phyloP scores from a whole-genome alignment of 2,113 vertebrate species.

The Isichthys henryi region DNA sequence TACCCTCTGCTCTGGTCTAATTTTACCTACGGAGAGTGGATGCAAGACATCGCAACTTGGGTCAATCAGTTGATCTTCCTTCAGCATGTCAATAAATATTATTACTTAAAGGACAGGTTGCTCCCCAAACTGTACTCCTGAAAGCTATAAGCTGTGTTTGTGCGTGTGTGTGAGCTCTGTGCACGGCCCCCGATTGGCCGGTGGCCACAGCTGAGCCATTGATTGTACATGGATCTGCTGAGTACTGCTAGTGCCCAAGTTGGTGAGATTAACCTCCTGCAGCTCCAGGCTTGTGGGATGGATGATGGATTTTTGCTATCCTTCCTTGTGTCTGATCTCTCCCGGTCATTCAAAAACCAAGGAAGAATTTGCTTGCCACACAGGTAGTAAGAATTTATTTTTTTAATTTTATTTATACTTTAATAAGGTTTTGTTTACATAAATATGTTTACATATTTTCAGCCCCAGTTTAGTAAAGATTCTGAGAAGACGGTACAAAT shows the following conservation, averaged over 20 bases:
- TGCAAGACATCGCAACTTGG: not conserved
- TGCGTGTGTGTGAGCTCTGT: not conserved
- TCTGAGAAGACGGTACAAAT: not conserved
- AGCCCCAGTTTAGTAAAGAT: not conserved
- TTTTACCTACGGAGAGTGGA: not conserved
- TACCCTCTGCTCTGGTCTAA: not conserved
- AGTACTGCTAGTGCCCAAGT: not conserved
- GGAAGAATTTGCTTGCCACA: not conserved
- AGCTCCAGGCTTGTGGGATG: not conserved
- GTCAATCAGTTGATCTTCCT: not conserved
- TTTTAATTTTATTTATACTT: not conserved
- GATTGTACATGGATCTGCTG: too few species aligned
- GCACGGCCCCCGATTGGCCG: not conserved
- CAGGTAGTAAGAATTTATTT: not conserved
- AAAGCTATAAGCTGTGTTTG: not conserved
- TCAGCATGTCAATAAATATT: conserved; percentile 1
- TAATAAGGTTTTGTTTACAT: not conserved
- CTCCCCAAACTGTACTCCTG: not conserved
- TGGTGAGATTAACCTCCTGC: not conserved
- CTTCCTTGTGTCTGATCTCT: not conserved
- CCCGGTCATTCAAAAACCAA: not conserved
- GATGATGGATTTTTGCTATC: not conserved
- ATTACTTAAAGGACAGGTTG: not conserved
- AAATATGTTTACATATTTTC: conserved; percentile 11
- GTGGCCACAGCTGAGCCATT: not conserved